Conservation (phyloP, 2,888 invertebrate genomes). For the Chymomyza procnemis region DNA sequence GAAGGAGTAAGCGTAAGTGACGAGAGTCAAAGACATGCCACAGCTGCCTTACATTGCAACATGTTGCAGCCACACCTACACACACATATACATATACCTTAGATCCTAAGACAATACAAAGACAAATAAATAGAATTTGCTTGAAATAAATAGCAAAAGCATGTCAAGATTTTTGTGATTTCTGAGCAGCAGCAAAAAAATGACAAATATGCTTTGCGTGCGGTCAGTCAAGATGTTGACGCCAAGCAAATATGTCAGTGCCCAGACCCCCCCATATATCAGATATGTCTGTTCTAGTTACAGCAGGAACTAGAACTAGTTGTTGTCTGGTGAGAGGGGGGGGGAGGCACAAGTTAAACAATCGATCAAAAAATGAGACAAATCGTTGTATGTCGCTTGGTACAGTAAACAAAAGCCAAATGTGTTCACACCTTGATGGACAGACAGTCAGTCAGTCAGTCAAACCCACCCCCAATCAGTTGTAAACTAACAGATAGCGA, state of each 20-base stretch:
- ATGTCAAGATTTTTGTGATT: conserved; percentile 40
- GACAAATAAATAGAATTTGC: conserved; percentile 3
- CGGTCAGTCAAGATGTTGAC: conserved; percentile 32
- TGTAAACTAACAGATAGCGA: background rate
- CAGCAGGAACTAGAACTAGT: background rate
- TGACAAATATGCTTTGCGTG: conserved; percentile 54
- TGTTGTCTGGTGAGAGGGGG: background rate
- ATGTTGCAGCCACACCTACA: background rate
- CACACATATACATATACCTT: background rate
- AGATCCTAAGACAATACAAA: background rate
- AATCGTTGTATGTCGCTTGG: conserved; percentile 54
- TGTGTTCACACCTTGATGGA: conserved; percentile 58
- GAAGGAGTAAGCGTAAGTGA: background rate
- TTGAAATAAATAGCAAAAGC: conserved; percentile 27
- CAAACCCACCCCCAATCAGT: conserved; percentile 19
- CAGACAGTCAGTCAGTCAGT: too few relatives aligned
- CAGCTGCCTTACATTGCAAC: background rate
- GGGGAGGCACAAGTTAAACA: conserved; percentile 54
- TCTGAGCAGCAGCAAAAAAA: conserved; percentile 8
- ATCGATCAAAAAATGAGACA: conserved; percentile 69
- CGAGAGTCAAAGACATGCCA: background rate
- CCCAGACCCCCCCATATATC: background rate
- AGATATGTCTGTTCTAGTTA: background rate
- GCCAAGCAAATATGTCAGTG: conserved; percentile 13
- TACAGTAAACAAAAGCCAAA: conserved; percentile 66